These are phyloP conservation scores for Trididemnum clinides DNA, from an alignment of 23 tunicate genomes.

Conservation along the genomic window DNA sequence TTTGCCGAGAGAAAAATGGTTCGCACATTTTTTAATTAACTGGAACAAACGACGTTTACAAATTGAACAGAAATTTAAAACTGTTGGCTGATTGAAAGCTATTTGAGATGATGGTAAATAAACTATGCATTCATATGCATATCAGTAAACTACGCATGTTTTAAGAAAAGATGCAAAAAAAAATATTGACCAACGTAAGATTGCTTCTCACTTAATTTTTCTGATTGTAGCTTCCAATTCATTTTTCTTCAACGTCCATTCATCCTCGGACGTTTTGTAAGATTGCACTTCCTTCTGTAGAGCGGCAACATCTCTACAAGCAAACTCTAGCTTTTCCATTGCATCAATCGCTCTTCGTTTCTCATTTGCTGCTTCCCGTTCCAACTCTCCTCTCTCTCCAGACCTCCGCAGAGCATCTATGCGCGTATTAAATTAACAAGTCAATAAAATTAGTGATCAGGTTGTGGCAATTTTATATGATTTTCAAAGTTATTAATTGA, in stretches of 20 bases:
- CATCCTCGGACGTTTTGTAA: conserved; percentile 44
- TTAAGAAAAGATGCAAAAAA: not conserved
- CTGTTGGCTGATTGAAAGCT: too few relatives aligned
- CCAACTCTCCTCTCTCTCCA: conserved; percentile 59
- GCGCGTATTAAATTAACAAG: too few relatives aligned
- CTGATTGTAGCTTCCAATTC: conserved; percentile 51
- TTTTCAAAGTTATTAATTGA: not conserved
- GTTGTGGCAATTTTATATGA: not conserved
- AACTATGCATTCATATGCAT: too few relatives aligned
- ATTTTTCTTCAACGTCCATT: conserved; percentile 3
- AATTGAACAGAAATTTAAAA: too few relatives aligned
- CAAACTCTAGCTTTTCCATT: conserved; percentile 54
- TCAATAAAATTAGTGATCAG: not conserved
- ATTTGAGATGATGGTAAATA: too few relatives aligned
- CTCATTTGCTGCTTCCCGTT: conserved; percentile 56
- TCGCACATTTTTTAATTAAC: too few relatives aligned
- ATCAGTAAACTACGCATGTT: too few relatives aligned
- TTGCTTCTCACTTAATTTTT: conserved; percentile 53
- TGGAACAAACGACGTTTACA: too few relatives aligned
- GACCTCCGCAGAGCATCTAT: conserved; percentile 45
- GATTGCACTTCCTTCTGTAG: conserved; percentile 47
- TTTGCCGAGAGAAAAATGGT: too few relatives aligned
- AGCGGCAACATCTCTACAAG: conserved; percentile 15
- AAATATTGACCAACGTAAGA: not conserved
- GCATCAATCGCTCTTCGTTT: conserved; percentile 66